Evolutionary conservation across 2,113 vertebrate genomes (phyloP), one percentile per base, ranked within the genome.

Genomic region (Proterorhinus semilunaris): DNA sequence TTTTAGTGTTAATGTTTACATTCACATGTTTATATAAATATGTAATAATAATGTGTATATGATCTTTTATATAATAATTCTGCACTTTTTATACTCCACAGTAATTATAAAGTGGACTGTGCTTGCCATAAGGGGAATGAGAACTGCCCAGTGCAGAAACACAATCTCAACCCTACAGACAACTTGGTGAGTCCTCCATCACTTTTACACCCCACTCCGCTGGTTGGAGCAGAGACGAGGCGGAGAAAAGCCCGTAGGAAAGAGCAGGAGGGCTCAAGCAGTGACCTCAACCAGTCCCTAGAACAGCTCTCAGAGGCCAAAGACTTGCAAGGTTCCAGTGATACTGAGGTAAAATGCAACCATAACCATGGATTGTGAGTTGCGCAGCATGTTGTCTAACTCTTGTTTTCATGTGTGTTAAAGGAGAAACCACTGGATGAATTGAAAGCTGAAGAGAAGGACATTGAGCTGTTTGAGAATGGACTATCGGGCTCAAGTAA

Each of bases 101-200:
- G 98, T 91, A 97, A 96, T 91, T 99, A 99, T 89, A 98, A 99
- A 90, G 98, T 99, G 91, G 98, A 99, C 91, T 99, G 98, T 91
- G 98, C 97, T 16, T 99, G 98, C 91, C 96, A 97, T 85, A 98
- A 98, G 89, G 95, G 96, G 82, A 98, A 97, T 91, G 95, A 96
- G 88, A 98, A 96, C 93, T 99, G 98, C 89, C 97, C 97, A 9
- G 97, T 99, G 84, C 97, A 98, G 91, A 98, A 96, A 91, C 95
- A 97, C 91, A 98, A 96, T 92, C 92, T 93, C 76, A 95, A 89
- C 90, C 93, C 95, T 72, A 83, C 89, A 82, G 95, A 98, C 82
- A 90, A 84, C 71, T 91, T 93, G 67, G 91, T 93, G 81, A 93
- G 91, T 71, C 91, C 93, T 53, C 91, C 94, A 62, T 90, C 94